phyloP scores from a whole-genome alignment of 2,888 invertebrate genomes.

The Rhorus exstirpatorius region DNA sequence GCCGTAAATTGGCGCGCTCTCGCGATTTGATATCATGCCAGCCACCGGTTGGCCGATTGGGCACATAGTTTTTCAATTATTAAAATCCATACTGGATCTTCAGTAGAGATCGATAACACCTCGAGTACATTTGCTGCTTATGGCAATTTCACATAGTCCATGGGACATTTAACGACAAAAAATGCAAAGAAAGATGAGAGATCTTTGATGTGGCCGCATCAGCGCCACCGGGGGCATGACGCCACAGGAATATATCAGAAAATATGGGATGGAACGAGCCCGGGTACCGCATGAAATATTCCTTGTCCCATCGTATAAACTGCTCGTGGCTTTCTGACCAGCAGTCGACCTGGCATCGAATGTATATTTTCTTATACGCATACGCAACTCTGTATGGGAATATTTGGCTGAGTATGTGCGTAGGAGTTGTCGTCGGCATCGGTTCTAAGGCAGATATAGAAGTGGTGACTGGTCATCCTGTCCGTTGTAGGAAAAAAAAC shows the following conservation, averaged over 20 bases:
- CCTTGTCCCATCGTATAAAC: slow-evolving; percentile 32
- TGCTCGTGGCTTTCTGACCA: slow-evolving; percentile 25
- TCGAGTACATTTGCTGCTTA: background rate
- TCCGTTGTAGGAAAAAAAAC: slow-evolving; percentile 60
- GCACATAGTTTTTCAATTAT: no score
- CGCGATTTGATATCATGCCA: no score
- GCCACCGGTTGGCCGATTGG: no score
- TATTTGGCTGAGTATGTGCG: slow-evolving; percentile 51
- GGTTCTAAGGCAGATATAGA: slow-evolving; percentile 48
- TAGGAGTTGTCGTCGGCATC: slow-evolving; percentile 61
- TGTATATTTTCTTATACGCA: slow-evolving; percentile 50
- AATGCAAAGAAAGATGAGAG: background rate
- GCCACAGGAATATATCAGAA: slow-evolving; percentile 49
- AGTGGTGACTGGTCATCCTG: slow-evolving; percentile 70
- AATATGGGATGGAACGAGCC: slow-evolving; percentile 49
- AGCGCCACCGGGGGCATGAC: slow-evolving; percentile 53
- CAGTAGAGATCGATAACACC: background rate
- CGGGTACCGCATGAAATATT: slow-evolving; percentile 54
- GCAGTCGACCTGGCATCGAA: slow-evolving; percentile 41
- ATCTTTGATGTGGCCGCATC: slow-evolving; percentile 57
- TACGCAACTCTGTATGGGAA: slow-evolving; percentile 4
- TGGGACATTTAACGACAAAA: background rate
- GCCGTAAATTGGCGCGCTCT: no score
- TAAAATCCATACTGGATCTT: no score
- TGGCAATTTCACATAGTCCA: no score